Conservation (phyloP, 2,113 vertebrate species). For the Brachyhypopomus gauderio region DNA sequence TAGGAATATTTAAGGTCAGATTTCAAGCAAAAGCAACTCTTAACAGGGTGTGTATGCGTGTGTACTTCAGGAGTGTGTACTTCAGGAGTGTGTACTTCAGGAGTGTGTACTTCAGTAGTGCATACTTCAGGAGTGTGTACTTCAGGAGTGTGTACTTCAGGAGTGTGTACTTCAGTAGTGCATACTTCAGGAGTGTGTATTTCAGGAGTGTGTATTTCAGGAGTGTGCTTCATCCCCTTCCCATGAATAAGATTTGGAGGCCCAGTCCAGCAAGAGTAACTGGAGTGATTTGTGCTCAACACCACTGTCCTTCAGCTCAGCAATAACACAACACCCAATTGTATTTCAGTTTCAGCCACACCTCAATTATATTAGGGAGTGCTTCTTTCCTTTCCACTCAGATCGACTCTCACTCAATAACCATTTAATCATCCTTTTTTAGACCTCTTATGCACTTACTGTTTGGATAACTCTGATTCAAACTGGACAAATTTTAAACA, state of each 20-base stretch:
- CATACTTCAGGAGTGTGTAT: no score
- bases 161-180: no score
- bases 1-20: no score
- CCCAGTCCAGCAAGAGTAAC: conserved; percentile 14
- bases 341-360: conserved; percentile 5
- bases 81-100: no score
- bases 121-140: no score
- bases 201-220: no score
- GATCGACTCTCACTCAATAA: neutral
- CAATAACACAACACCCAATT: neutral
- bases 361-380: neutral
- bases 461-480: no score
- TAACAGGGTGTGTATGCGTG: no score
- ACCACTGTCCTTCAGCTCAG: conserved; percentile 9
- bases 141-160: no score
- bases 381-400: neutral
- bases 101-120: no score
- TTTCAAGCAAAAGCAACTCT: no score
- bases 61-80: no score
- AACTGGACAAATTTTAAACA: neutral
- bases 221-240: neutral
- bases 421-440: neutral
- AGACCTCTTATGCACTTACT: neutral
- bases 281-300: neutral
- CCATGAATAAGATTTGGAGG: conserved; percentile 11